Base-by-base conservation (phyloP, 2,113 vertebrate species). In the Pangasianodon gigas region DNA sequence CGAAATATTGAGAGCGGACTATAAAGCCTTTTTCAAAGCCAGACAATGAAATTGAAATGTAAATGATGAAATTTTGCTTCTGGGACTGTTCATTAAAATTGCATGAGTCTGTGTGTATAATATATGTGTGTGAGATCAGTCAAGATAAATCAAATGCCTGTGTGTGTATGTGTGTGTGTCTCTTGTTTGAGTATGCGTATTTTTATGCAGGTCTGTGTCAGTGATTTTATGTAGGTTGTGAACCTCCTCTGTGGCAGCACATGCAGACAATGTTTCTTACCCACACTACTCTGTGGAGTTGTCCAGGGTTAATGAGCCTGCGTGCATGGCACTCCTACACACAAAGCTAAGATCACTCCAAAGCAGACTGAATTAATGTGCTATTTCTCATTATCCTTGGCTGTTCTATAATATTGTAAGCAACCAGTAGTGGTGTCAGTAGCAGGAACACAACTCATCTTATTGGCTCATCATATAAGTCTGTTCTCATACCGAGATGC, bases 1-100 rank as follows among this genome's bases (percentile, higher is more conserved):
- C 19, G 46, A 46, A 87, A 87, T 71, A 19, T 56, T n/a, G 52
- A 83, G 29, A 54, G 87, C 14, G 37, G 46, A 85, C 56, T 48
- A 62, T 87, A 90, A 79, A 75, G 56, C 58, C 46, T 32, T 82
- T 75, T 62, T 79, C 79, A 51, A 44, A 88, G 89, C 69, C 84
- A 67, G 41, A 46, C 85, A 87, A 87, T 89, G 79, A 62, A 86
- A 86, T 82, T 85, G 91, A 81, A 88, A 85, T 91, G 44, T 32
- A 74, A 84, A 87, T 90, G 75, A 92, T 58, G 16, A 67, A 90
- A 80, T 48, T 86, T 16, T 51, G 83, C 19, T 90, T 84, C 90
- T 44, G 85, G 83, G 52, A 52, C n/a, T 13, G 26, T 81, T 91
- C 62, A 82, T 92, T 92, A 92, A 86, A 77, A 32, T 32, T 91